Evolutionary conservation across 1,140 invertebrate species (phyloP), one percentile per base, ranked within the genome.

Genomic region (Anoplophora glabripennis): DNA sequence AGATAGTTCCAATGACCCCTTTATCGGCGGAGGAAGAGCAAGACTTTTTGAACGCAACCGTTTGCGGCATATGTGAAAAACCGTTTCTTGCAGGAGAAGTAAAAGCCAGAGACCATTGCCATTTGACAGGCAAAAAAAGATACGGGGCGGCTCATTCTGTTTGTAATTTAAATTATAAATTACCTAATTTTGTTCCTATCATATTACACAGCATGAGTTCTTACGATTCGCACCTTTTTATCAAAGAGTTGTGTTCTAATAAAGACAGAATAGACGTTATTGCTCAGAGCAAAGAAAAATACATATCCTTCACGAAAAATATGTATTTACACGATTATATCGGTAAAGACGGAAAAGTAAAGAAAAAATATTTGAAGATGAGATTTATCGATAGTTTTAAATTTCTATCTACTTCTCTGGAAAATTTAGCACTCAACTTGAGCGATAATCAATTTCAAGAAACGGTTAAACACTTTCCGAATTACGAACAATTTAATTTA

Each of bases 251-350:
- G 8, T 61, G 63, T 12, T n/a, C 53, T 14, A 59, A 64, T 64
- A 57, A 68, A 11, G 61, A 65, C 10, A 51, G 61, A 18, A 69
- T 77, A 28, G 53, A 66, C 34, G 62, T 73, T 21, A 76, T 78
- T 49, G 69, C 75, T 8, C 73, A 70, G 48, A 76, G 68, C 48
- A 67, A 71, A 56, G 74, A 78, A 62, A 67, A 66, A 42, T 71
- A 71, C 47, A 63, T 70, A 21, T 62, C 69, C 28, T 66, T 68
- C 37, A 53, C 45, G 17, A 69, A 70, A 61, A 21, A 59, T 33
- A 55, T 71, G 52, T 10, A 36, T 18, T 46, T 68, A 28, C 34
- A 57, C 52, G n/a, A 61, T 37, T 45, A 17, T 58, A 9, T 28
- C 11, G 47, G 51, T 38, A 7, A 41, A 11, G 12, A 47, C 51